These are phyloP conservation scores for Seriola dumerili DNA, from an alignment of 2,113 vertebrate species.

Conservation along the genomic window DNA sequence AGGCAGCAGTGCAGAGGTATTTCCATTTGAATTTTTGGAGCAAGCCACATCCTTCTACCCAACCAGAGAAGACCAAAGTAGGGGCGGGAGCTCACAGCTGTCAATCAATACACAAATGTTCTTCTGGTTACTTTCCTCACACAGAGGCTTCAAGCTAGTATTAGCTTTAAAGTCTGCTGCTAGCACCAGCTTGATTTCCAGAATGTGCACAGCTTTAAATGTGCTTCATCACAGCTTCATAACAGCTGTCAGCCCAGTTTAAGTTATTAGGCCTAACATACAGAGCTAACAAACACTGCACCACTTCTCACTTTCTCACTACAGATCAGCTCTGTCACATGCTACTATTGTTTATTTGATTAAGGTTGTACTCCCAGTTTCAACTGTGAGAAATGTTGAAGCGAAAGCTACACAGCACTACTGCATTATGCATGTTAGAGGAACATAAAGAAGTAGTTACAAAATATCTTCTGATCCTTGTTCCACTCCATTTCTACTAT, in stretches of 20 bases:
- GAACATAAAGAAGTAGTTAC: slow-evolving; percentile 22
- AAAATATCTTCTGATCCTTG: slow-evolving; percentile 46
- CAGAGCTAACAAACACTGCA: neutral
- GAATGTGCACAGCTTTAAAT: neutral
- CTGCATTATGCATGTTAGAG: slow-evolving; percentile 11
- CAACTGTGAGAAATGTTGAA: slow-evolving; percentile 11
- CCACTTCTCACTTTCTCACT: neutral
- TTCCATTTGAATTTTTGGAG: too few species aligned
- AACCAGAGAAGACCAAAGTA: neutral
- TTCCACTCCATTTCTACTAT: slow-evolving; percentile 8
- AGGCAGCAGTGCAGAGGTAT: too few species aligned
- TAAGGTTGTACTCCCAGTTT: slow-evolving; percentile 7
- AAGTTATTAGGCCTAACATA: too few species aligned
- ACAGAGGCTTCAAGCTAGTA: neutral
- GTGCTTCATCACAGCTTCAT: neutral
- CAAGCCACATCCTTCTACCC: too few species aligned
- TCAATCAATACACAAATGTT: too few species aligned
- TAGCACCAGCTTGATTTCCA: neutral
- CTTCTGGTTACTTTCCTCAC: neutral
- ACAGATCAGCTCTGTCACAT: neutral
- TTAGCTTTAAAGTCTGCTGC: neutral
- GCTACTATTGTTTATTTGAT: neutral
- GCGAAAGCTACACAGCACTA: neutral
- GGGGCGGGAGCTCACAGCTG: neutral
- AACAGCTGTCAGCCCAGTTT: neutral